Evolutionary conservation across 2,888 invertebrate species (phyloP).

Genomic region (Polymixis flavicincta): DNA sequence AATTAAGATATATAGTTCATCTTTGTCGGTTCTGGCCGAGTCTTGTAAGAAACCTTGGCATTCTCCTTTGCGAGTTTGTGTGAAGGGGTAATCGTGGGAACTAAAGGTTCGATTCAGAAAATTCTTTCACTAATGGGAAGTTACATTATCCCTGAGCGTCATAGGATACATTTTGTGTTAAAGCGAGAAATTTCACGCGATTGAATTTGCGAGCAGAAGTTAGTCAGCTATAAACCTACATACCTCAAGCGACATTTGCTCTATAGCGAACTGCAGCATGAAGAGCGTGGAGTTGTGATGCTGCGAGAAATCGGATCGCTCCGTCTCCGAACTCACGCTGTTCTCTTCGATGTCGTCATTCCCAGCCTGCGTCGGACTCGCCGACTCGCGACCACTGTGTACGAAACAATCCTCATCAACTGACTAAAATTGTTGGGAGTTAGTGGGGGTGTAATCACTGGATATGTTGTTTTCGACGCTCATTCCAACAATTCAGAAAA

Average conservation of each 20-base stretch:
- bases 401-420: background rate
- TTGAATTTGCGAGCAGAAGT: background rate
- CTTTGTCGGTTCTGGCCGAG: too few relatives aligned
- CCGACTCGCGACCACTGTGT: constrained; percentile 56
- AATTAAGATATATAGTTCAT: too few relatives aligned
- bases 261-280: constrained; percentile 96
- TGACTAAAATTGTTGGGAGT: background rate
- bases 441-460: background rate
- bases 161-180: too few relatives aligned
- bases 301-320: constrained; percentile 80
- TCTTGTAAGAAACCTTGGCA: too few relatives aligned
- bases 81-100: too few relatives aligned
- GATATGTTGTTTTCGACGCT: background rate
- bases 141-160: too few relatives aligned
- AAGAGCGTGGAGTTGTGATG: constrained; percentile 92
- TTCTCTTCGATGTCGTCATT: constrained; percentile 81
- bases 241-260: constrained; percentile 96
- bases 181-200: background rate
- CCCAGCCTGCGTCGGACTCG: constrained; percentile 46
- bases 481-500: background rate
- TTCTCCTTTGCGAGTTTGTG: too few relatives aligned
- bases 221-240: background rate
- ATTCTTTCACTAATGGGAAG: too few relatives aligned
- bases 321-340: constrained; percentile 86
- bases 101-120: too few relatives aligned